Conservation (phyloP, 2,888 invertebrate genomes). For the Chrysomela aeneicollis region DNA sequence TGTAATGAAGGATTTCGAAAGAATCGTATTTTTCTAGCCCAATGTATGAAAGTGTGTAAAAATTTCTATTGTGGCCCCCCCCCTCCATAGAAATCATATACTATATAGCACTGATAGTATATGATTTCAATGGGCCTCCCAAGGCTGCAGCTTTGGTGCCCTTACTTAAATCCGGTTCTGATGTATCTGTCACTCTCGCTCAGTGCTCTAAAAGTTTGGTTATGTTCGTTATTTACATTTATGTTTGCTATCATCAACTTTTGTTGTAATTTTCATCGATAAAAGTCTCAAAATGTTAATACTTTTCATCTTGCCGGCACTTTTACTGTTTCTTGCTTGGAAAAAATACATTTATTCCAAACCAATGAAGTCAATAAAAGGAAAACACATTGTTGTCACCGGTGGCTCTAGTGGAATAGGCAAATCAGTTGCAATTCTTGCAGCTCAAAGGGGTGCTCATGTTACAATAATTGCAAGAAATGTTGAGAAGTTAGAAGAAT, state of each 20-base stretch:
- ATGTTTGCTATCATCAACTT: neutral
- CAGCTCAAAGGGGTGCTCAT: constrained; percentile 81
- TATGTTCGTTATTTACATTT: neutral
- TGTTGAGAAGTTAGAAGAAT: constrained; percentile 70
- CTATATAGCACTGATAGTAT: too few relatives aligned
- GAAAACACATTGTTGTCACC: constrained; percentile 78
- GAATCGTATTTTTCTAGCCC: too few relatives aligned
- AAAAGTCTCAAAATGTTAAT: neutral
- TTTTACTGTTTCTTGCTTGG: neutral
- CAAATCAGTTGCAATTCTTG: constrained; percentile 80
- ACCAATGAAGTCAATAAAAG: constrained; percentile 59
- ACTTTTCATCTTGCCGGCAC: neutral
- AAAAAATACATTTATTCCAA: constrained; percentile 23
- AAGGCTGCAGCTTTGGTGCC: too few relatives aligned
- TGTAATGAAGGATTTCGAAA: too few relatives aligned
- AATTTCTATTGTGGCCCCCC: too few relatives aligned
- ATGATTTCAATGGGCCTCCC: too few relatives aligned
- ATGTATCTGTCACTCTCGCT: too few relatives aligned
- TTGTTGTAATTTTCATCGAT: neutral
- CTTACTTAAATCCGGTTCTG: too few relatives aligned
- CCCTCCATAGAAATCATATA: too few relatives aligned
- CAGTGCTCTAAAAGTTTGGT: too few relatives aligned
- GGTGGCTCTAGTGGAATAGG: constrained; percentile 98
- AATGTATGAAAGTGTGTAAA: too few relatives aligned
- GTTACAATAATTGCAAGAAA: constrained; percentile 92